A percentile compares a stretch with the other conserved stretches of the same genome.
Evolutionary conservation across 92 coral and sea anemone genomes (phyloP).

Genomic region (Zoanthus sansibaricus): DNA sequence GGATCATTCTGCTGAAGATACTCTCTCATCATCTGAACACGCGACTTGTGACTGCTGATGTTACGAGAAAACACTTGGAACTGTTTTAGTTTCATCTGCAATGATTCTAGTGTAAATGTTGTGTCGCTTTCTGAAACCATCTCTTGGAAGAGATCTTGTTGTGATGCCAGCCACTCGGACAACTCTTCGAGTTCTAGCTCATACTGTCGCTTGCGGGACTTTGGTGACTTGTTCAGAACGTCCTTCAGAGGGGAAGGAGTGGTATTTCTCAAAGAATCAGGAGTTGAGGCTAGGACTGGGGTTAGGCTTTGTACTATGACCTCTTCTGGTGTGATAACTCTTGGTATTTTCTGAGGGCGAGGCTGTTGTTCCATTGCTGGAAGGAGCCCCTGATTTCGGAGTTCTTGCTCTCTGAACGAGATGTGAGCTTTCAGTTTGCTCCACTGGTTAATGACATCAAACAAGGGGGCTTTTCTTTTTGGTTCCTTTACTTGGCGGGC

Average conservation of each 20-base stretch:
- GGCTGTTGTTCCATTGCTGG: slow-evolving; percentile 51
- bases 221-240: slow-evolving; percentile 77
- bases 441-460: slow-evolving; percentile 80
- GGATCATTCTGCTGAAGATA: slow-evolving; percentile 66
- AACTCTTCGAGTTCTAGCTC: slow-evolving; percentile 85
- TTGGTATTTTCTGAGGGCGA: slow-evolving; percentile 56
- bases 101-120: slow-evolving; percentile 80
- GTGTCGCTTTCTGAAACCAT: slow-evolving; percentile 79
- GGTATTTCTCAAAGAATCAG: slow-evolving; percentile 48
- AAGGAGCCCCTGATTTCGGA: slow-evolving; percentile 71
- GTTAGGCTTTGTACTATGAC: slow-evolving; percentile 33
- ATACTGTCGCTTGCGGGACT: slow-evolving; percentile 79
- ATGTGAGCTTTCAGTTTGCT: slow-evolving; percentile 74
- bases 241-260: slow-evolving; percentile 46
- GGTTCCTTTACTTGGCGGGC: slow-evolving; percentile 73
- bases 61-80: slow-evolving; percentile 92
- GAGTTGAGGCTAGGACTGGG: slow-evolving; percentile 61
- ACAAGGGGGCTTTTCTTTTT: slow-evolving; percentile 72
- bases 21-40: slow-evolving; percentile 80
- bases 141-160: slow-evolving; percentile 82
- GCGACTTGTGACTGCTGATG: slow-evolving; percentile 75
- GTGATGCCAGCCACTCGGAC: slow-evolving; percentile 90
- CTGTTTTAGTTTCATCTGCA: slow-evolving; percentile 73
- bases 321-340: slow-evolving; percentile 48
- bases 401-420: slow-evolving; percentile 75